These are phyloP conservation scores for Hemibagrus wyckioides DNA, from an alignment of 2,113 vertebrate species.

Conservation along the genomic window DNA sequence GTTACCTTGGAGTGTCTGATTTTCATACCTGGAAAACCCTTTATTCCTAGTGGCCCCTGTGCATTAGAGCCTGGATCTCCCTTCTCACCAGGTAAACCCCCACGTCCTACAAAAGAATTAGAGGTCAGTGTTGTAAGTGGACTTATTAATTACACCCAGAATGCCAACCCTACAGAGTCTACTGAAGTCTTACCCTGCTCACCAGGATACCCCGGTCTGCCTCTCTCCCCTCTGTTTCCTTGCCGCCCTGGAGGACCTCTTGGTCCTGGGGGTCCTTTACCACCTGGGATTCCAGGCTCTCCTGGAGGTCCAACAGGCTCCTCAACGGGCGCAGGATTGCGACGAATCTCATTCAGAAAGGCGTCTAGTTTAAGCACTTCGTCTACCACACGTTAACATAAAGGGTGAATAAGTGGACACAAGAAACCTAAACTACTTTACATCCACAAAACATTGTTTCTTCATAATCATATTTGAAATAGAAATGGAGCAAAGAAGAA, in stretches of 20 bases:
- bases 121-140: background rate
- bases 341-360: slow-evolving; percentile 77
- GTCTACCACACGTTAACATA: slow-evolving; percentile 69
- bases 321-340: slow-evolving; percentile 81
- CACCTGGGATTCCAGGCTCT: slow-evolving; percentile 79
- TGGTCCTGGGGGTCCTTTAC: slow-evolving; percentile 69
- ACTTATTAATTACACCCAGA: background rate
- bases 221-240: slow-evolving; percentile 69
- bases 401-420: slow-evolving; percentile 2
- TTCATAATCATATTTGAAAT: background rate
- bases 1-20: background rate
- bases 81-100: slow-evolving; percentile 65
- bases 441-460: background rate
- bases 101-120: slow-evolving; percentile 59
- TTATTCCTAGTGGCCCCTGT: slow-evolving; percentile 68
- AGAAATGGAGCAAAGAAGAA: background rate
- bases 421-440: background rate
- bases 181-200: slow-evolving; percentile 77
- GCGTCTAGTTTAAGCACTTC: slow-evolving; percentile 85
- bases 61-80: slow-evolving; percentile 66
- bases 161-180: background rate
- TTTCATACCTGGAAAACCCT: slow-evolving; percentile 72
- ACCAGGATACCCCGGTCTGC: slow-evolving; percentile 76
- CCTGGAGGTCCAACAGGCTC: slow-evolving; percentile 78
- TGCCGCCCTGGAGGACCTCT: slow-evolving; percentile 74